Evolutionary conservation across 2,888 invertebrate genomes (phyloP), one percentile per base, ranked within the genome.

Genomic region (Mesoligia furuncula): DNA sequence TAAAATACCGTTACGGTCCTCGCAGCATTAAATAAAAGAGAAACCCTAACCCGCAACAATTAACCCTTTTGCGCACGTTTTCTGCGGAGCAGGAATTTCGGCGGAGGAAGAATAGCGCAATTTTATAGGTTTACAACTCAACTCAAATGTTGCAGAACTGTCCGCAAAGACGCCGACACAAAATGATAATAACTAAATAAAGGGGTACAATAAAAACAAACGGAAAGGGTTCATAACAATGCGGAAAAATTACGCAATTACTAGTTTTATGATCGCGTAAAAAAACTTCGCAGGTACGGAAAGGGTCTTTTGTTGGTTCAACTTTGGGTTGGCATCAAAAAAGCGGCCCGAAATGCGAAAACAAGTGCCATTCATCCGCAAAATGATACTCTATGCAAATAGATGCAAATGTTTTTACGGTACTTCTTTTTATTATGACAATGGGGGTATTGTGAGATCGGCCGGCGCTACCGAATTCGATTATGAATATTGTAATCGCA

Each of bases 141-240:
- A 88, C 90, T 92, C 90, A 88, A 94, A 94, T 92, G 91, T 95
- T 95, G 96, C 96, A 94, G 93, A 96, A 93, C 92, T 93, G 93
- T 93, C 91, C 89, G 95, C 94, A 96, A 96, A 96, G 96, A 94
- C 81, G 91, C 96, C 96, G 96, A 92, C 95, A 85, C 77, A 81
- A 85, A 86, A 87, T 79, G 86, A 84, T 89, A 87, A 90, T 89
- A 87, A 87, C 88, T 90, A 92, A 91, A 94, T 94, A 95, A 95
- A 94, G 91, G 95, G 93, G 92, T 93, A 93, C 88, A 93, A 94
- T 95, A 95, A 96, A 96, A 95, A 95, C 95, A 95, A 95, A 95
- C 95, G 95, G 95, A 96, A 96, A 96, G 96, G 96, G 96, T 96
- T 96, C 94, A 88, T 92, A 90, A 95, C 94, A 96, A 96, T 95